Evolutionary conservation across 1,140 invertebrate genomes (phyloP).

Genomic region (Diploscapter pachys): DNA sequence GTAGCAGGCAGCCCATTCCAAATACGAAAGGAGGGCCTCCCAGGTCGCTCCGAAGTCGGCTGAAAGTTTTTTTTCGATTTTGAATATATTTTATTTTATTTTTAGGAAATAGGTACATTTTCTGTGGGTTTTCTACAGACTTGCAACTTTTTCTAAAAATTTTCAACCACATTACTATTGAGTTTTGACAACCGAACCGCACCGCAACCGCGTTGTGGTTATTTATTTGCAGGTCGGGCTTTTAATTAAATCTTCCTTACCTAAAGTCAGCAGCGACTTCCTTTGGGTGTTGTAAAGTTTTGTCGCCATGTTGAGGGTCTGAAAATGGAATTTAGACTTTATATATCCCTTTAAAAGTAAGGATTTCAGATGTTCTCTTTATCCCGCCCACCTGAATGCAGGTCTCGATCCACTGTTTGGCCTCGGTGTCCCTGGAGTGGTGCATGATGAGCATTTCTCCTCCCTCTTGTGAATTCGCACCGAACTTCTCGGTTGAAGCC

Average conservation of each 20-base stretch:
- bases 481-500: conserved; percentile 80
- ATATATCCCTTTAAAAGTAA: conserved; percentile 39
- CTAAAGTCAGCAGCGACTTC: conserved; percentile 44
- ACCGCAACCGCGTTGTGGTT: too few species aligned
- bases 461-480: neutral
- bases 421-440: conserved; percentile 91
- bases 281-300: conserved; percentile 58
- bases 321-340: conserved; percentile 1
- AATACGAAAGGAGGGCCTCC: conserved; percentile 38
- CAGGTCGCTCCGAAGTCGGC: conserved; percentile 44
- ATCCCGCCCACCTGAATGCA: conserved; percentile 50
- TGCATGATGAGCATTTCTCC: conserved; percentile 81
- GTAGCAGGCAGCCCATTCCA: conserved; percentile 50
- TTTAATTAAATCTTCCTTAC: conserved; percentile 31
- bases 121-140: too few species aligned
- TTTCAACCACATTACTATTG: too few species aligned
- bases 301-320: conserved; percentile 60
- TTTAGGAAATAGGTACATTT: too few species aligned
- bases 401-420: conserved; percentile 99
- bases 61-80: conserved; percentile 10
- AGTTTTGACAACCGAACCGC: too few species aligned
- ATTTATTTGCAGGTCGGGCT: neutral
- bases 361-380: conserved; percentile 57
- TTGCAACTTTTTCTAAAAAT: too few species aligned
- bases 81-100: too few species aligned